Conservation (phyloP, 2,888 invertebrate species). For the Serrognathus titanus region DNA sequence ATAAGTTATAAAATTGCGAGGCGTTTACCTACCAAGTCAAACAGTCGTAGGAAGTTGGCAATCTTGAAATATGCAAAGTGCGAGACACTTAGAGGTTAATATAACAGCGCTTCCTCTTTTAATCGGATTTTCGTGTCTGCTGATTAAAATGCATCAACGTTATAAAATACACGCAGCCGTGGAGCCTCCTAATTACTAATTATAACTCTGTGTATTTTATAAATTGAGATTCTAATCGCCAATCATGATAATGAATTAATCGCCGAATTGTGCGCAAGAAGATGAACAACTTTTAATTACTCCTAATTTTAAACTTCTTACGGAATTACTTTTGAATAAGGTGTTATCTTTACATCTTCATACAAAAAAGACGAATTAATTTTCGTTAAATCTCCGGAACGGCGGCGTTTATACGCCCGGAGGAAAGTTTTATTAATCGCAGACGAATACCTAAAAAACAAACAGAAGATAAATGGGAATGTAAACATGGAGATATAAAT, state of each 20-base stretch:
- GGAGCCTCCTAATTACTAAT: constrained; percentile 50
- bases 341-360: constrained; percentile 26
- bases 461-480: constrained; percentile 14
- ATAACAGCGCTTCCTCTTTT: constrained; percentile 44
- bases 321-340: constrained; percentile 31
- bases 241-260: constrained; percentile 52
- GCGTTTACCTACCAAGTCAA: constrained; percentile 42
- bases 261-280: constrained; percentile 42
- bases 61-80: constrained; percentile 46
- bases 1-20: constrained; percentile 38
- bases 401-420: neutral
- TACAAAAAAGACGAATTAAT: constrained; percentile 5
- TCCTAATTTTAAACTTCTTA: constrained; percentile 25
- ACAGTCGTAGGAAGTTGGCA: constrained; percentile 33
- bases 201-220: constrained; percentile 52
- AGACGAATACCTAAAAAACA: constrained; percentile 10
- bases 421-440: neutral
- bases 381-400: neutral
- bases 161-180: constrained; percentile 41
- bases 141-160: constrained; percentile 48
- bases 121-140: constrained; percentile 49
- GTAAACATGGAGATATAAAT: constrained; percentile 13
- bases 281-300: constrained; percentile 47
- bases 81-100: constrained; percentile 43
- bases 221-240: constrained; percentile 52